Conservation (phyloP, 92 coral and sea anemone species). For the Anthopleura xanthogrammica region DNA sequence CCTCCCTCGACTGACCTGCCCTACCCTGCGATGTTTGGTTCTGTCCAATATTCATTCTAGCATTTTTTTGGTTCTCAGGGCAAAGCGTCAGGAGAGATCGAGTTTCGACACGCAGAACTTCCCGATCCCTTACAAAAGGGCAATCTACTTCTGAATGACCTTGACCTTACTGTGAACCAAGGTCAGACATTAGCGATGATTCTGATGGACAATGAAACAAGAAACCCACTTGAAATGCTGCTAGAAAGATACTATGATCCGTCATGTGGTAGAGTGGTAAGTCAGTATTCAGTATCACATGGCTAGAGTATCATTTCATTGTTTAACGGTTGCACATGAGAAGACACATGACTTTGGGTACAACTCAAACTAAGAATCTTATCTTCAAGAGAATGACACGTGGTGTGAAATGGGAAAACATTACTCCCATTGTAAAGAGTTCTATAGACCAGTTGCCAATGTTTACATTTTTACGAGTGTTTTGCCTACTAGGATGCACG, state of each 20-base stretch:
- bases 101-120: constrained; percentile 72
- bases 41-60: not conserved
- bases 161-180: constrained; percentile 51
- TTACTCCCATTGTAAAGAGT: no score
- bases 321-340: no score
- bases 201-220: constrained; percentile 53
- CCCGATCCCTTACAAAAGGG: constrained; percentile 59
- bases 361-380: no score
- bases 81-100: constrained; percentile 60
- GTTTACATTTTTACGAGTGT: no score
- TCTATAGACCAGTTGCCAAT: no score
- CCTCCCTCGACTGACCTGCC: no score
- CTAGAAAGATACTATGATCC: constrained; percentile 85
- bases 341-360: no score
- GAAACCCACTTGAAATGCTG: constrained; percentile 73
- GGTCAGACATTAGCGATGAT: constrained; percentile 72
- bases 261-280: constrained; percentile 65
- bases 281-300: constrained; percentile 1
- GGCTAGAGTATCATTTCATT: no score
- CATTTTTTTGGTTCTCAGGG: constrained; percentile 31
- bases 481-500: no score
- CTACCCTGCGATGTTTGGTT: not conserved
- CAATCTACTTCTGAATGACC: constrained; percentile 59
- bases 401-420: no score
- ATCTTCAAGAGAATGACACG: no score